Conservation (phyloP, 2,888 invertebrate genomes). For the Chalcosyrphus nemorum region DNA sequence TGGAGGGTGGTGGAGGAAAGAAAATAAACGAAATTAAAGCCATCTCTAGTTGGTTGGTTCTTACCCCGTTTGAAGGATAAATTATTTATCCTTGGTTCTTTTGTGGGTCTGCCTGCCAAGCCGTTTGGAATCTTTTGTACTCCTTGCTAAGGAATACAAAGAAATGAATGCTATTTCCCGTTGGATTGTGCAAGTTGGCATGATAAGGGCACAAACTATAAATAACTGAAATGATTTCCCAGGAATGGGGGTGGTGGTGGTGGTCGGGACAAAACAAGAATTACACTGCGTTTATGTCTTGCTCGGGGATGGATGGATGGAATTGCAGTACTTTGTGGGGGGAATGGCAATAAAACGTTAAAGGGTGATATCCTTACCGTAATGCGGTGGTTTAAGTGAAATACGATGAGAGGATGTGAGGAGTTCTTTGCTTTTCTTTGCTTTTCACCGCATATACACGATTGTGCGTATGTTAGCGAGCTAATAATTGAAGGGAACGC, state of each 20-base stretch:
- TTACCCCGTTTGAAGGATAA: constrained; percentile 13
- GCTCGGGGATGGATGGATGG: too few relatives aligned
- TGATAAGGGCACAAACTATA: constrained; percentile 32
- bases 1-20: background rate
- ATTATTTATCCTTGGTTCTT: constrained; percentile 49
- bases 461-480: background rate
- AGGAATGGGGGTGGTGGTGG: background rate
- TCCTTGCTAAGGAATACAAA: constrained; percentile 22
- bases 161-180: constrained; percentile 31
- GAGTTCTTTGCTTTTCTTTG: background rate
- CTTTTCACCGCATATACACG: background rate
- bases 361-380: constrained; percentile 42
- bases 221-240: constrained; percentile 43
- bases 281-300: constrained; percentile 38
- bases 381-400: constrained; percentile 46
- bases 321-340: constrained; percentile 38
- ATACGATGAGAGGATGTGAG: constrained; percentile 13
- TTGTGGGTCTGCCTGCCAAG: background rate
- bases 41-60: constrained; percentile 2
- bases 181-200: constrained; percentile 52
- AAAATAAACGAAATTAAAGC: constrained; percentile 4
- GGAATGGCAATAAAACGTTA: constrained; percentile 31
- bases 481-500: background rate
- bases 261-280: constrained; percentile 16
- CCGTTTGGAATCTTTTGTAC: background rate